phyloP scores from a whole-genome alignment of 2,888 invertebrate species.

The Keiferia lycopersicella region DNA sequence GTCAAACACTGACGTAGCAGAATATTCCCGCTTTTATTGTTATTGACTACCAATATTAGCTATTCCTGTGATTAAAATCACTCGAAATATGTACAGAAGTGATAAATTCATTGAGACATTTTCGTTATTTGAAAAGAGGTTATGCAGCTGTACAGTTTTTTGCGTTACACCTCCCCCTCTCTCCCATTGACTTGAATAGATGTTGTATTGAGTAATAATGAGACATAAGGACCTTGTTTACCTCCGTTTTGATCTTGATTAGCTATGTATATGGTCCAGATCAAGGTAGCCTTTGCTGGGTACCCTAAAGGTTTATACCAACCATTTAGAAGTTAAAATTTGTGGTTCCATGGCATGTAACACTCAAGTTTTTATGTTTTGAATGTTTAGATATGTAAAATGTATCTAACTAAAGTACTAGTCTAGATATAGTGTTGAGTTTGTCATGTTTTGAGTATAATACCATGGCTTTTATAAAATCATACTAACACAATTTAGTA shows the following conservation, averaged over 20 bases:
- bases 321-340: not conserved
- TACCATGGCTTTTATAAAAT: too few species aligned
- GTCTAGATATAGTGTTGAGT: too few species aligned
- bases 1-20: slow-evolving; percentile 48
- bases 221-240: slow-evolving; percentile 20
- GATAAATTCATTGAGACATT: not conserved
- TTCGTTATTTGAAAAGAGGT: slow-evolving; percentile 29
- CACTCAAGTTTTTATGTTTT: too few species aligned
- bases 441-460: too few species aligned
- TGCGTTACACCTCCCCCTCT: not conserved
- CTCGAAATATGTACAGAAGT: not conserved
- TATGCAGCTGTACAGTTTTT: slow-evolving; percentile 28
- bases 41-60: slow-evolving; percentile 8
- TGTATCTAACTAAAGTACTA: too few species aligned
- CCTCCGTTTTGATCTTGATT: slow-evolving; percentile 9
- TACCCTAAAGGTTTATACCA: not conserved
- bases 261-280: not conserved
- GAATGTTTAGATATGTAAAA: too few species aligned
- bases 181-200: slow-evolving; percentile 16
- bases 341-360: not conserved
- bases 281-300: not conserved
- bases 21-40: slow-evolving; percentile 37
- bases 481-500: too few species aligned
- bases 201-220: slow-evolving; percentile 27
- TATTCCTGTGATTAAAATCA: not conserved